Percentiles rank a stretch among this genome's conserved stretches.
phyloP scores from a whole-genome alignment of 1,140 invertebrate genomes.

The Aphelenchoides fujianensis region DNA sequence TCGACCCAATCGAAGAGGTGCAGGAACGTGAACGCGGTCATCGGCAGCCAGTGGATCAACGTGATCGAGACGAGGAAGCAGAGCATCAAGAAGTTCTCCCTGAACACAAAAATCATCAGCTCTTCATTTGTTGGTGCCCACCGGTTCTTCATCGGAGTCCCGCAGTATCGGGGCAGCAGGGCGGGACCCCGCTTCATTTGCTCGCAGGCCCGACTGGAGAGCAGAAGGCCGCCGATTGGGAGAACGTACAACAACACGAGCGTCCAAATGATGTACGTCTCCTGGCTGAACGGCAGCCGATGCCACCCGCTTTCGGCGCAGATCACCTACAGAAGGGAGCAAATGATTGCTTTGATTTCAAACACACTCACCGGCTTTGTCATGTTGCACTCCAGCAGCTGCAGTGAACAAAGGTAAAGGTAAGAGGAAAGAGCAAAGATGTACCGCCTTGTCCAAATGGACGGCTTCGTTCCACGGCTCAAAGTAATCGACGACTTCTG shows the following conservation, averaged over 20 bases:
- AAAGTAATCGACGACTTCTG: slow-evolving; percentile 12
- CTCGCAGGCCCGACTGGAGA: neutral
- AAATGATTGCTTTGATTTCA: neutral
- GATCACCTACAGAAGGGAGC: neutral
- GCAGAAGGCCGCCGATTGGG: neutral
- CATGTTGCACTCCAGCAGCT: slow-evolving; percentile 6
- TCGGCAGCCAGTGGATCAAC: slow-evolving; percentile 7
- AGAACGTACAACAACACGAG: slow-evolving; percentile 3
- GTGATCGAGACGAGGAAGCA: neutral
- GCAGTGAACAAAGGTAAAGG: neutral
- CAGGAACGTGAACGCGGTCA: slow-evolving; percentile 7
- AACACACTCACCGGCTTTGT: neutral
- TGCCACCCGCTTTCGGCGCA: neutral
- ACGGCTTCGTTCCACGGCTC: slow-evolving; percentile 1
- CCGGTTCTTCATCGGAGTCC: slow-evolving; percentile 1
- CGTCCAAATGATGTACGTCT: neutral
- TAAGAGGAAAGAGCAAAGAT: neutral
- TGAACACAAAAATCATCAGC: slow-evolving; percentile 14
- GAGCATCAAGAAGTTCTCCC: slow-evolving; percentile 12
- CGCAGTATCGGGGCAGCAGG: neutral
- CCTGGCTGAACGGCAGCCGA: slow-evolving; percentile 12
- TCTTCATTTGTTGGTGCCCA: no score
- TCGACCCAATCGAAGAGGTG: neutral
- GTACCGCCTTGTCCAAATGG: neutral
- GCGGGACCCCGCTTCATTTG: neutral